A percentile compares a stretch with the other conserved stretches of the same genome.
Evolutionary conservation across 1,140 invertebrate genomes (phyloP).

Genomic region (Drosophila elegans): DNA sequence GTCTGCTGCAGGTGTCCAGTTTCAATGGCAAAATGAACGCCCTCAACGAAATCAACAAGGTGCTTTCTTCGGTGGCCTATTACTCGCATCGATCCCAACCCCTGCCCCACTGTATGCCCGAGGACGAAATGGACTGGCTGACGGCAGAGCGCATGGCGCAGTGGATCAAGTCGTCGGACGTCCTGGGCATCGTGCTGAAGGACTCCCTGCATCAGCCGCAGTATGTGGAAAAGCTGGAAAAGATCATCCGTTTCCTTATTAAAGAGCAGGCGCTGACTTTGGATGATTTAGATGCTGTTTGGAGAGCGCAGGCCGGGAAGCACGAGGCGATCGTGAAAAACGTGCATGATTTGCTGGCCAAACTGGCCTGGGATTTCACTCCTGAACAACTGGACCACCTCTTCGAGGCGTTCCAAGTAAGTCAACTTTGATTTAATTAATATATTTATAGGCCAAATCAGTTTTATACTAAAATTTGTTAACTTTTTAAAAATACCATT

Average conservation of each 20-base stretch:
- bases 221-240: slow-evolving; percentile 99
- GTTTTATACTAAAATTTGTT: neutral
- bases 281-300: slow-evolving; percentile 96
- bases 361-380: slow-evolving; percentile 99
- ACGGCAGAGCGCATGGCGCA: slow-evolving; percentile 97
- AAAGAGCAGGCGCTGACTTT: slow-evolving; percentile 96
- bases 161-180: slow-evolving; percentile 98
- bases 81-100: slow-evolving; percentile 91
- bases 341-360: slow-evolving; percentile 97
- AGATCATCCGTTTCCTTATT: slow-evolving; percentile 98
- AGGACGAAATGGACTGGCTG: slow-evolving; percentile 96
- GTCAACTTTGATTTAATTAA: neutral
- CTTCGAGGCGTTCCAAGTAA: slow-evolving; percentile 98
- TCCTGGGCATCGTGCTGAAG: slow-evolving; percentile 96
- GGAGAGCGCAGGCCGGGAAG: slow-evolving; percentile 97
- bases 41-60: slow-evolving; percentile 99
- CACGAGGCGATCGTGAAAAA: slow-evolving; percentile 99
- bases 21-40: slow-evolving; percentile 99
- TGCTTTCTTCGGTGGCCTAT: slow-evolving; percentile 95
- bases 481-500: no score
- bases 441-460: neutral
- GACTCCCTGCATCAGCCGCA: slow-evolving; percentile 99
- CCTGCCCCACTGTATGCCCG: slow-evolving; percentile 82
- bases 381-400: slow-evolving; percentile 98
- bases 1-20: slow-evolving; percentile 97